Evolutionary conservation across 2,113 vertebrate species (phyloP).

Genomic region (Scomber colias): DNA sequence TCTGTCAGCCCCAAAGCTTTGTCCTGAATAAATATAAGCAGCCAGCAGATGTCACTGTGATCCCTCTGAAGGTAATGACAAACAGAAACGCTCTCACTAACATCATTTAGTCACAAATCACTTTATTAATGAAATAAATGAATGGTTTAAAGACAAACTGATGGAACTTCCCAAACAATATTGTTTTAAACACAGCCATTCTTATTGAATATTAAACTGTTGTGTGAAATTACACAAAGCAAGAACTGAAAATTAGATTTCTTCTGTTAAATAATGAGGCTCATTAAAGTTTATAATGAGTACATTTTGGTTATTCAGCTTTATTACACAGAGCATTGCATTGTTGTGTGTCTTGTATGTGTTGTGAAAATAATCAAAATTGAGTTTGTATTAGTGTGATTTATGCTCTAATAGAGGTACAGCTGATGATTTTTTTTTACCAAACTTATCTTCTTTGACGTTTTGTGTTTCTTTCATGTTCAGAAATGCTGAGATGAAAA

Average conservation of each 20-base stretch:
- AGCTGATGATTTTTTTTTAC: neutral
- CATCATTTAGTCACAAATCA: neutral
- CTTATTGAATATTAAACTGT: no score
- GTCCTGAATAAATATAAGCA: neutral
- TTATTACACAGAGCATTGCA: no score
- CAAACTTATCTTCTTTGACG: neutral
- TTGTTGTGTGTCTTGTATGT: neutral
- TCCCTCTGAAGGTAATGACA: slow-evolving; percentile 12
- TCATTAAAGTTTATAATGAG: no score
- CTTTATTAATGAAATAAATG: neutral
- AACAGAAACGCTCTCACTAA: no score
- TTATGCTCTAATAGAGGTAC: neutral
- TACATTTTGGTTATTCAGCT: neutral
- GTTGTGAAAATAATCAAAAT: neutral
- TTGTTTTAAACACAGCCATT: no score
- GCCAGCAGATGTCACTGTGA: slow-evolving; percentile 69
- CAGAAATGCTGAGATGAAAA: neutral
- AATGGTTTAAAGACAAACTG: neutral
- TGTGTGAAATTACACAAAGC: no score
- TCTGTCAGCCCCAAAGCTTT: no score
- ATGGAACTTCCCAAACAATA: neutral
- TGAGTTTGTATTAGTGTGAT: slow-evolving; percentile 1
- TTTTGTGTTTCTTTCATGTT: neutral
- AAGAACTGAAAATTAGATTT: no score
- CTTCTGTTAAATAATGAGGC: no score